Evolutionary conservation across 1,140 invertebrate species (phyloP).

Genomic region (Rhagoletis zephyria): DNA sequence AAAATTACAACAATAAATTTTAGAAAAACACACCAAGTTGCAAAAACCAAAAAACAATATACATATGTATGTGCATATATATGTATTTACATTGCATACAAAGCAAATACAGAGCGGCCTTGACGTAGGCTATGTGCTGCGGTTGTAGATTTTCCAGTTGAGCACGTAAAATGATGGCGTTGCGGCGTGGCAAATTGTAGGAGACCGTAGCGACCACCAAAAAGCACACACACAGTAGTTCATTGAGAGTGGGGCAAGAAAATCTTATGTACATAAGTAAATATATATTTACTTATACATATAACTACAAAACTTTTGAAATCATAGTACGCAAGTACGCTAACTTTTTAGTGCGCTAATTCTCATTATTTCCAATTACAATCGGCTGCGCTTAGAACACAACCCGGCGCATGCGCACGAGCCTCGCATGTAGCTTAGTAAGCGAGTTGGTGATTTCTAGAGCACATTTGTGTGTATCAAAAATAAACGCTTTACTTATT

Average conservation of each 20-base stretch:
- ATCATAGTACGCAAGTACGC: background rate
- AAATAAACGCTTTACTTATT: too few species aligned
- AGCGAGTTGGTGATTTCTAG: background rate
- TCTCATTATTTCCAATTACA: background rate
- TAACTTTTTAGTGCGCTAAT: background rate
- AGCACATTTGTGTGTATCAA: background rate
- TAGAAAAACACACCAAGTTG: background rate
- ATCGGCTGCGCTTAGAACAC: background rate
- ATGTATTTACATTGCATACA: background rate
- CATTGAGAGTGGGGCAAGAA: background rate
- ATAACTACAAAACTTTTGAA: background rate
- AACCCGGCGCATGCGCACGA: background rate
- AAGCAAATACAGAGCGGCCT: background rate
- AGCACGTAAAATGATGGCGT: slow-evolving; percentile 15
- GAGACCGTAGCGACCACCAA: too few species aligned
- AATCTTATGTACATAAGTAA: background rate
- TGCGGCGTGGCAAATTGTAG: background rate
- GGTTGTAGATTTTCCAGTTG: slow-evolving; percentile 44
- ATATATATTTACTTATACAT: background rate
- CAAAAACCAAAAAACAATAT: background rate
- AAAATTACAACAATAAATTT: slow-evolving; percentile 10
- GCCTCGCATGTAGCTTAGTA: background rate
- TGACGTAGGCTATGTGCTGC: slow-evolving; percentile 4
- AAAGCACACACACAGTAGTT: background rate
- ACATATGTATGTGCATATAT: too few species aligned